Base-by-base conservation (phyloP, 2,113 vertebrate genomes). In the Ciconia maguari region DNA sequence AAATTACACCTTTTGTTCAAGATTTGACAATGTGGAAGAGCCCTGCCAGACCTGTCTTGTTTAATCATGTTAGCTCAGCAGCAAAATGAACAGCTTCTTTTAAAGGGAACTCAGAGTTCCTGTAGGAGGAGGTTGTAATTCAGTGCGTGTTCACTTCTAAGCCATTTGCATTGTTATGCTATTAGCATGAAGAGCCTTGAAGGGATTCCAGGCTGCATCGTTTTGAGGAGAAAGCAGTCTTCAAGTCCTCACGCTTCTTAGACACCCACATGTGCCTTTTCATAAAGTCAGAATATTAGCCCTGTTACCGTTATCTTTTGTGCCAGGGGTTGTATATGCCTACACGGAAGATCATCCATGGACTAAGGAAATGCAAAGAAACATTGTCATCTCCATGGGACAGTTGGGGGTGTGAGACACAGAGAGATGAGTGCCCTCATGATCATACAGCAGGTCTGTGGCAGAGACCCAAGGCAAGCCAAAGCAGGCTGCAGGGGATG, bases 41-140 rank as follows among this genome's bases (percentile, higher is more conserved):
- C 83, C 24, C 81, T 96, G 87, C 93, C 89, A 96, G 95, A 95
- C 75, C 70, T 95, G 96, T 94, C 95, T 60, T 95, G 95, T 97
- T 96, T 81, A 90, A 94, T 97, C 97, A 93, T 49, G 93, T 95
- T 95, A 95, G 54, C 83, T 90, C 41, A 93, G 87, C 93, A 92
- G 82, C 85, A 90, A 94, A 90, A 76, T 1, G 6, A 88, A 36
- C 74, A 92, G 38, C 48, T 80, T 68, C 78, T 96, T 68, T 70
- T 75, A 80, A 55, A 93, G 89, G 62, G 83, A 84, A 69, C 93
- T 78, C 21, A 0, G 51, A 74, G 83, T 34, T 89, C 51, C 72
- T 93, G 68, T 48, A 87, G 32, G 49, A 87, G 71, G 49, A 84
- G 58, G 90, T 36, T 89, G 74, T 38, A 92, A 87, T 71, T 83